phyloP scores from a whole-genome alignment of 2,797 vertebrate species.

The Oreochromis mossambicus region DNA sequence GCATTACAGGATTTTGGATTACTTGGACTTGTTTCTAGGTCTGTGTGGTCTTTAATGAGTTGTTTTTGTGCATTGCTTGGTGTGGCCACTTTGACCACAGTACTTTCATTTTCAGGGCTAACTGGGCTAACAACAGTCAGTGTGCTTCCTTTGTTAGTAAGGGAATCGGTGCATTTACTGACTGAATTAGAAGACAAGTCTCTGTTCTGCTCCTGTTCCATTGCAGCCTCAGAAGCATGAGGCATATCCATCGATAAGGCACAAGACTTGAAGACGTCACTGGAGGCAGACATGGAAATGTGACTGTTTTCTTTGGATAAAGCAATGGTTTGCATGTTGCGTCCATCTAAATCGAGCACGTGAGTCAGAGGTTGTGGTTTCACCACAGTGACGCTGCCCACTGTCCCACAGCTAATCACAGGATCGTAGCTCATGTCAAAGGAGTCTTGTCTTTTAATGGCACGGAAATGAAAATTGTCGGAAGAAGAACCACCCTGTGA shows the following conservation, averaged over 20 bases:
- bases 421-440: constrained; percentile 61
- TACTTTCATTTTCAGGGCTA: background rate
- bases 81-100: background rate
- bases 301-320: background rate
- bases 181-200: background rate
- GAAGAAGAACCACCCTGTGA: constrained; percentile 18
- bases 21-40: background rate
- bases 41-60: background rate
- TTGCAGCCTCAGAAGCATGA: background rate
- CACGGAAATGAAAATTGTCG: constrained; percentile 66
- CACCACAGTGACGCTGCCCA: constrained; percentile 62
- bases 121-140: background rate
- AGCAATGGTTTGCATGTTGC: background rate
- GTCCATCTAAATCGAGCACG: constrained; percentile 17
- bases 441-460: constrained; percentile 75
- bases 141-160: background rate
- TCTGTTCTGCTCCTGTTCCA: background rate
- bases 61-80: background rate
- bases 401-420: constrained; percentile 25
- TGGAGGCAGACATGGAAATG: constrained; percentile 15
- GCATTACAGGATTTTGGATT: background rate
- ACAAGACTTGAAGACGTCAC: constrained; percentile 3
- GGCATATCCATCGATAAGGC: background rate
- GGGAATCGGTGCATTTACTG: background rate
- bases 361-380: constrained; percentile 68